Conservation (phyloP, 1,140 invertebrate species). For the Drosophila bocqueti region DNA sequence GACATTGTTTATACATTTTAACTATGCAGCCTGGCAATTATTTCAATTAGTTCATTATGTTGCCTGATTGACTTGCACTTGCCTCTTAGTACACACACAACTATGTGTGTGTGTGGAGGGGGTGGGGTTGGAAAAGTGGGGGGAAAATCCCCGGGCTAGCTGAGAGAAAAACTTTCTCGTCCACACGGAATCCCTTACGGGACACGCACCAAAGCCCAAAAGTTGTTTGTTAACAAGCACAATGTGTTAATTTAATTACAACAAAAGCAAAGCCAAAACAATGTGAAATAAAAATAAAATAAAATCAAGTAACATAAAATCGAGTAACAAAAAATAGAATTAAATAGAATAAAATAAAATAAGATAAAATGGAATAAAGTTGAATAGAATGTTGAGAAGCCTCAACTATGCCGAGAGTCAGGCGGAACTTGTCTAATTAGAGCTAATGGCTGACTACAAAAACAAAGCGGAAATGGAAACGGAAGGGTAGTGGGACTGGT, state of each 20-base stretch:
- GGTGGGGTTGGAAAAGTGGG: background rate
- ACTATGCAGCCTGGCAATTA: conserved; percentile 72
- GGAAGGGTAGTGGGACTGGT: background rate
- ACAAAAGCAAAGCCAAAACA: conserved; percentile 18
- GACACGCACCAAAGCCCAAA: conserved; percentile 41
- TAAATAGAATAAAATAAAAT: background rate
- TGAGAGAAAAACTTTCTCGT: conserved; percentile 33
- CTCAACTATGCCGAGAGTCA: conserved; percentile 8
- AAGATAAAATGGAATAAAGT: background rate
- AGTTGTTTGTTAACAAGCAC: conserved; percentile 53
- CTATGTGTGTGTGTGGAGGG: conserved; percentile 25
- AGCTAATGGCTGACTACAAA: conserved; percentile 10
- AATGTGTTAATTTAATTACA: conserved; percentile 64
- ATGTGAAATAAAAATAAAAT: background rate
- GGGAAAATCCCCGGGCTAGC: conserved; percentile 14
- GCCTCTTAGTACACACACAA: conserved; percentile 15
- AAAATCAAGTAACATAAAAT: background rate
- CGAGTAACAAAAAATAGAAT: background rate
- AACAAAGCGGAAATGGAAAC: background rate
- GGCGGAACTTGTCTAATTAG: conserved; percentile 30
- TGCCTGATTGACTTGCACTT: conserved; percentile 67
- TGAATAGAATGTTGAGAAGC: background rate
- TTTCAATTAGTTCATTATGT: conserved; percentile 76
- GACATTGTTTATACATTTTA: conserved; percentile 67
- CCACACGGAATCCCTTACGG: conserved; percentile 26